Conservation (phyloP, 1,140 invertebrate genomes). For the Arctopsyche grandis region DNA sequence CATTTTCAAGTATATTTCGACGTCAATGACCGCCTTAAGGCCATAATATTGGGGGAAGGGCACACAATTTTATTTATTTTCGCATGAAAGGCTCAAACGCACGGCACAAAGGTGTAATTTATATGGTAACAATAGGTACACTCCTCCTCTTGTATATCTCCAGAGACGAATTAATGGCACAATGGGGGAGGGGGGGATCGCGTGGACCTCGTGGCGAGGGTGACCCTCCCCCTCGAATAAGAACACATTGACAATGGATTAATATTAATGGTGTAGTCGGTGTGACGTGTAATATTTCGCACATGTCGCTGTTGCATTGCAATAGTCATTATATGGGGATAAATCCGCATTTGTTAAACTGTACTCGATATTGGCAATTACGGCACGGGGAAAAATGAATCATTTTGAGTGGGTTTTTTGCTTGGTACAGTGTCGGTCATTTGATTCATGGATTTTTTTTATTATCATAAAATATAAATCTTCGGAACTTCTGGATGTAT, state of each 20-base stretch:
- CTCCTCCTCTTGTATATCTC: constrained; percentile 36
- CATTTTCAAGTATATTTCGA: no score
- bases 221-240: neutral
- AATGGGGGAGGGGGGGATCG: constrained; percentile 36
- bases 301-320: constrained; percentile 22
- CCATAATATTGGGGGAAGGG: no score
- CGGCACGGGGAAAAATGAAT: no score
- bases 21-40: no score
- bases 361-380: no score
- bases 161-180: constrained; percentile 52
- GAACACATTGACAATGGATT: constrained; percentile 37
- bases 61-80: constrained; percentile 49
- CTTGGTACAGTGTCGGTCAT: no score
- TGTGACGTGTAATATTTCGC: constrained; percentile 33
- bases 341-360: no score
- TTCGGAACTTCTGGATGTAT: no score
- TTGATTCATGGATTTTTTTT: no score
- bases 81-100: constrained; percentile 48
- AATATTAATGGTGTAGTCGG: constrained; percentile 30
- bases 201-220: neutral
- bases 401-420: no score
- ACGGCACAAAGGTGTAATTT: constrained; percentile 54
- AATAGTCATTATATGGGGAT: no score
- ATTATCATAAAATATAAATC: no score
- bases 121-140: constrained; percentile 51